Evolutionary conservation across 2,888 invertebrate genomes (phyloP), one percentile per base, ranked within the genome.

Genomic region (Himalopsyche kuldschensis): DNA sequence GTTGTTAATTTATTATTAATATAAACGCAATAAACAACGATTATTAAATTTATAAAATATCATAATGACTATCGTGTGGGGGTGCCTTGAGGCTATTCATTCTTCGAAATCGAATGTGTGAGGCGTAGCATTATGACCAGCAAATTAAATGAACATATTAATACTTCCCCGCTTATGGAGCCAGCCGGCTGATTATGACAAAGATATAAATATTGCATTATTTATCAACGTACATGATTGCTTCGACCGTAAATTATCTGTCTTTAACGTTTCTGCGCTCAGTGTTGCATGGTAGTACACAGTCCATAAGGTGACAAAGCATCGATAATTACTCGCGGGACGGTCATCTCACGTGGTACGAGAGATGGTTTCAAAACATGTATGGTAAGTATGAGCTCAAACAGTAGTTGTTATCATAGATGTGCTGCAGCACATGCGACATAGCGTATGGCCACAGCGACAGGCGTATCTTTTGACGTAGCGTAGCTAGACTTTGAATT

Each of bases 121-220:
- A 69, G 69, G 69, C 69, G 69, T 24, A 69, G 35, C 32, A 76
- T 76, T 76, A 76, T 76, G 41, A 32, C 35, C 76, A 15, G 41
- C 41, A 76, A 76, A 76, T 76, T 76, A 76, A 35, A 76, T 35
- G 32, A 41, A 35, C 76, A 76, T 20, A 76, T 76, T 76, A 76
- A 76, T 32, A 32, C 41, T 76, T 41, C 32, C n/a, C 35, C 76
- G 20, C 35, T 76, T 76, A 76, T 20, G 24, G 41, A 41, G 41
- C n/a, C 32, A 15, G 35, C 76, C 76, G n/a, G 32, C 35, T 76
- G 41, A 76, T 76, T 76, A 76, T 24, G 17, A 41, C 35, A 76
- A 41, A 76, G 76, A 76, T 76, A 76, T 76, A 35, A 76, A 76
- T 76, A 76, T 76, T 76, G 76, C 32, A 76, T 32, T 76, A 76